Base-by-base conservation (phyloP, 2,113 vertebrate genomes). In the Silurus glanis region DNA sequence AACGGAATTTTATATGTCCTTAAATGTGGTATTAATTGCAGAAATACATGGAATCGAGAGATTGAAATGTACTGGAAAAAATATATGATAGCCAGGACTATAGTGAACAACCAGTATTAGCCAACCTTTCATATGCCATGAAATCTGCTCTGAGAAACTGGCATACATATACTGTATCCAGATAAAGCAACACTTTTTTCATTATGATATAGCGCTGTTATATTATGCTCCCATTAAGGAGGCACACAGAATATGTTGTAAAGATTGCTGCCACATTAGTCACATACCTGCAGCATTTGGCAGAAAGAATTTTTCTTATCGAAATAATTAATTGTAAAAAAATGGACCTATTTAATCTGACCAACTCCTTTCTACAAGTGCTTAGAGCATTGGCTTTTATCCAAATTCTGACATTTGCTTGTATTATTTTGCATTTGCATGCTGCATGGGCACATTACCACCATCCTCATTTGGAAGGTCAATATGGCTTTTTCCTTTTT, bases 221-320 rank as follows among this genome's bases (percentile, higher is more conserved):
- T 51, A 81, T 83, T 75, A 59, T 86, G 67, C 28, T 83, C 81
- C 72, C 72, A 62, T 53, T 17, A 37, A 75, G 59, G 51, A 80
- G 23, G 67, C n/a, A 12, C 53, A 82, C 28, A 76, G 78, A 75
- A 51, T 66, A 67, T 19, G 76, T 61, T 56, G 49, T 76, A 76
- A 66, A n/a, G 51, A 37, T 49, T 90, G 5, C 78, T 80, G 53
- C 74, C 17, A 78, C 17, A 67, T 37, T 21, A 82, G 53, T 88
- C 69, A 56, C 45, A 16, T 12, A 75, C 55, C 53, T 76, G 28
- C 55, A 28, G 21, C 64, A 45, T 75, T 5, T 49, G 80, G 76
- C 67, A 76, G 69, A 19, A 6, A 51, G 51, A 12, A 51, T 71
- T 74, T 88, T 88, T 80, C 56, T 82, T 74, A 83, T 56, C 86